These are phyloP conservation scores for Silurus lanzhouensis DNA, from an alignment of 2,797 vertebrate genomes.

Conservation along the genomic window DNA sequence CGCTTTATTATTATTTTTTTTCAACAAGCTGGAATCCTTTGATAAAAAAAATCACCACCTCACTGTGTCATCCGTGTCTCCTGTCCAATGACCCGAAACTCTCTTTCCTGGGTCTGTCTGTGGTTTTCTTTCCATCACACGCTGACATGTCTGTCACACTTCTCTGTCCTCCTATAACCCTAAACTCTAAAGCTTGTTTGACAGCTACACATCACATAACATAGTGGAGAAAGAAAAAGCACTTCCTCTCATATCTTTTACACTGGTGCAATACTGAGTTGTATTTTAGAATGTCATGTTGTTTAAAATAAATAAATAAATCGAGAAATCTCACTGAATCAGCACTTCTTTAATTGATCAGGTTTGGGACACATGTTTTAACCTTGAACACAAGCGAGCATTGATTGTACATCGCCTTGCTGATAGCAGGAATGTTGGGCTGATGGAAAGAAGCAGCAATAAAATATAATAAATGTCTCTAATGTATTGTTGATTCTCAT, in stretches of 20 bases:
- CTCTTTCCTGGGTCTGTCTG: constrained; percentile 29
- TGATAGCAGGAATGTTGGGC: constrained; percentile 70
- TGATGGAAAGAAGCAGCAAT: constrained; percentile 67
- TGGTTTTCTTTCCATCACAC: constrained; percentile 33
- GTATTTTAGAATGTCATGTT: background rate
- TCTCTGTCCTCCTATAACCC: constrained; percentile 1
- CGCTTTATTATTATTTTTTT: background rate
- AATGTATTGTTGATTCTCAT: constrained; percentile 69
- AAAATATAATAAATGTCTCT: constrained; percentile 70
- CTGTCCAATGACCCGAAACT: constrained; percentile 29
- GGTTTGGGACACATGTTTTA: constrained; percentile 60
- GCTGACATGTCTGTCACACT: constrained; percentile 30
- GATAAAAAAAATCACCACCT: background rate
- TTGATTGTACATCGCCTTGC: constrained; percentile 78
- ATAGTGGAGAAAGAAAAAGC: background rate
- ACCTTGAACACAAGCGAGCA: constrained; percentile 74
- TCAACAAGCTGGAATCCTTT: background rate
- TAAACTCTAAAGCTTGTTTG: constrained; percentile 19
- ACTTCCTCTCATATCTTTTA: background rate
- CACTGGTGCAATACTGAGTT: too few relatives aligned
- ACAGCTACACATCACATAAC: constrained; percentile 16
- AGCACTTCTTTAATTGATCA: constrained; percentile 70
- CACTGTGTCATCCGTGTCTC: constrained; percentile 17
- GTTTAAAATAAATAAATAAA: constrained; percentile 19
- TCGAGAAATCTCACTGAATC: constrained; percentile 46